These are phyloP conservation scores for Leistus spinibarbis DNA, from an alignment of 2,888 invertebrate species.

Conservation along the genomic window DNA sequence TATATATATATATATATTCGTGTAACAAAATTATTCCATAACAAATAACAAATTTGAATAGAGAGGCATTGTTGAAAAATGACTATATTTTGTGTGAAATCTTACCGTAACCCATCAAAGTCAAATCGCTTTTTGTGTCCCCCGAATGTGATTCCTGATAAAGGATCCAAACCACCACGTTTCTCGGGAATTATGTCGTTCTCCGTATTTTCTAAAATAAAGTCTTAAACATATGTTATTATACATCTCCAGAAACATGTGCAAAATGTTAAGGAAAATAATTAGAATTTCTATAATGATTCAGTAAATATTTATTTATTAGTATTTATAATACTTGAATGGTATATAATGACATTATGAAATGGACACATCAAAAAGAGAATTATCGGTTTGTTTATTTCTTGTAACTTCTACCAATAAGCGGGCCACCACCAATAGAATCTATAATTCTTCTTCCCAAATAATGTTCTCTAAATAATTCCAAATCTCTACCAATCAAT, in stretches of 20 bases:
- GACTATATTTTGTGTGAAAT: not conserved
- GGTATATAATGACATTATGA: not conserved
- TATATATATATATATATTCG: no score
- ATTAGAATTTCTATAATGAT: not conserved
- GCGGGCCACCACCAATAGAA: slow-evolving; percentile 42
- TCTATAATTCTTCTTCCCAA: slow-evolving; percentile 40
- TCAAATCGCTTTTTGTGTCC: slow-evolving; percentile 24
- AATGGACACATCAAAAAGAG: not conserved
- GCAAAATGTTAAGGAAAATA: not conserved
- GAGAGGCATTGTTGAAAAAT: not conserved
- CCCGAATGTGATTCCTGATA: slow-evolving; percentile 25
- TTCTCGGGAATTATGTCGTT: slow-evolving; percentile 6
- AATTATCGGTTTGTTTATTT: not conserved
- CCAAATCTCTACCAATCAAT: slow-evolving; percentile 38
- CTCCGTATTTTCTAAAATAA: slow-evolving; percentile 25
- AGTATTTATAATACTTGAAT: not conserved
- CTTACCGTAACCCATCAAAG: slow-evolving; percentile 13
- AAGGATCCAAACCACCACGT: slow-evolving; percentile 22
- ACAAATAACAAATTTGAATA: no score
- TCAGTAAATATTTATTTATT: slow-evolving; percentile 15
- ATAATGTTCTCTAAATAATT: slow-evolving; percentile 19
- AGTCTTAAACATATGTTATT: slow-evolving; percentile 28
- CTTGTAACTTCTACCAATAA: slow-evolving; percentile 36
- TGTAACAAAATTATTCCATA: no score
- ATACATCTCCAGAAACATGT: not conserved